A percentile compares a stretch with the other conserved stretches of the same genome.
phyloP scores from a whole-genome alignment of 2,797 vertebrate genomes.

The Tolypeutes matacus region DNA sequence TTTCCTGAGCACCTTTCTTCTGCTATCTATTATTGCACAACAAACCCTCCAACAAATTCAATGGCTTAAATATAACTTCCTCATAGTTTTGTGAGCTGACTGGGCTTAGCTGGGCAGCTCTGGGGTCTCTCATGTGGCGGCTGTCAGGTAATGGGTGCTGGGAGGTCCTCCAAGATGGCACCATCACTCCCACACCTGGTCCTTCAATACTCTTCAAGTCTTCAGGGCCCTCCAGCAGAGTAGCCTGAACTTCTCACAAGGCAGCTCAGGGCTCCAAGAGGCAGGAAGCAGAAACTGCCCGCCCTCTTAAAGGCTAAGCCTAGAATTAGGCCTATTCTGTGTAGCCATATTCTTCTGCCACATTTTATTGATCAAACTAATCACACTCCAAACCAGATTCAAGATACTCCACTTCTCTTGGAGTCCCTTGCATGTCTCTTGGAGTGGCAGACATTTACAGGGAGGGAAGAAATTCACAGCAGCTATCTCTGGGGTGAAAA shows the following conservation, averaged over 20 bases:
- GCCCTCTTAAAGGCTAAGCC: background rate
- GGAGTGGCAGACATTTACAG: accelerated
- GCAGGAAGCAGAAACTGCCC: background rate
- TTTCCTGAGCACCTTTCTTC: background rate
- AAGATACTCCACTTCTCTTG: background rate
- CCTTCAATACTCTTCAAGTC: background rate
- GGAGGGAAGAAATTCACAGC: background rate
- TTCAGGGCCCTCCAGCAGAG: background rate
- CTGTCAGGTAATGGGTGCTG: background rate
- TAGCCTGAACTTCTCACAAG: background rate
- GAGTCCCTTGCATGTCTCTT: no score
- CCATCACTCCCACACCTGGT: background rate
- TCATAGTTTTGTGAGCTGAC: background rate
- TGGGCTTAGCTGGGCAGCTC: background rate
- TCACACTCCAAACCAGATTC: background rate
- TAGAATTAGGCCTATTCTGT: background rate
- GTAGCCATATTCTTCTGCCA: background rate
- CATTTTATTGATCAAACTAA: background rate
- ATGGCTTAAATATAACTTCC: background rate
- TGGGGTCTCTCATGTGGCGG: background rate
- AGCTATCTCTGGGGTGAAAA: background rate
- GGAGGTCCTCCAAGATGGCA: background rate
- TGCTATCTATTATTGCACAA: background rate
- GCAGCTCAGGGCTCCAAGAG: background rate
- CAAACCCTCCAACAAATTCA: background rate